Base-by-base conservation (phyloP, 1,140 invertebrate species). In the Drosophila virilis region DNA sequence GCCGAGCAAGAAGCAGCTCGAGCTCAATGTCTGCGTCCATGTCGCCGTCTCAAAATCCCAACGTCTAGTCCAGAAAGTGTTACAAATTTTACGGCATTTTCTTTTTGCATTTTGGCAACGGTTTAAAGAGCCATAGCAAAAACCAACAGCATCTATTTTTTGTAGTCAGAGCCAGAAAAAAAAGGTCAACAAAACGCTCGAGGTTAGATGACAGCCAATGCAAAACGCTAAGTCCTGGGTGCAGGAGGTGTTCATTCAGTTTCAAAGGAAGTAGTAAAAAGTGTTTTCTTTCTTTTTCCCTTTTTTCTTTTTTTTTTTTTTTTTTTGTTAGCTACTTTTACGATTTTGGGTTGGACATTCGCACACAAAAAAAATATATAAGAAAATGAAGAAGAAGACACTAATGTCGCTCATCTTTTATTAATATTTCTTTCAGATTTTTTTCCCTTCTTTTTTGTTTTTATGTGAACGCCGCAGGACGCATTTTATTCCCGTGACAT, bases 371-470 rank as follows among this genome's bases (percentile, higher is more conserved):
- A 71, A 78, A 71, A 54, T 33, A 55, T 40, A 33, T 13, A 35
- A 46, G 54, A 46, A 57, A 68, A 48, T 37, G 46, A 50, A 85
- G 79, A 77, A 66, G 76, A 75, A 80, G 73, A 78, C 84, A 89
- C 85, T 88, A 88, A 88, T 88, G 77, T 88, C 70, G 84, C 84
- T 89, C 84, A 88, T 88, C 84, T 88, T 88, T 88, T 88, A 89
- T 88, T 88, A 89, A 89, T 89, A 89, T 84, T 88, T 88, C 80
- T 88, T 83, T 54, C 70, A 80, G 84, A 89, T 88, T 89, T 60
- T 88, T 60, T 32, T 15, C 28, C 28, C 22, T 5, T 28, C 5
- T 28, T 37, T 55, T 43, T 42, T 17, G 1, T 54, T 40, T 88
- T 89, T 83, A 79, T 74, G 65, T 59, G 60, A 46, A 46, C 74